Evolutionary conservation across 2,113 vertebrate species (phyloP).

Genomic region (Xiphias gladius): DNA sequence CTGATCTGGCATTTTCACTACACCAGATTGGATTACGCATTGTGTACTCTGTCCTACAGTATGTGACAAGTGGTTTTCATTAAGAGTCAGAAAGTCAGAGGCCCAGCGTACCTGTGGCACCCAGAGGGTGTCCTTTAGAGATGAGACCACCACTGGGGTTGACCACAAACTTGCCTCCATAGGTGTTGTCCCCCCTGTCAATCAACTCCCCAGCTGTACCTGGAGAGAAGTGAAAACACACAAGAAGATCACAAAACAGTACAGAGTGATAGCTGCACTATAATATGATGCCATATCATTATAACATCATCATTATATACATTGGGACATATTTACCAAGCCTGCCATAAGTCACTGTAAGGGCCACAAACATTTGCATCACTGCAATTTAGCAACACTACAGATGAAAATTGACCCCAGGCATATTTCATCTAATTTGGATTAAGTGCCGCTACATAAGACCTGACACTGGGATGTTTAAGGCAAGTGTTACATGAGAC

Average conservation of each 20-base stretch:
- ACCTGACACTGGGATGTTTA: too few relatives aligned
- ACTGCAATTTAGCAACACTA: not conserved
- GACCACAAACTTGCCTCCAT: conserved; percentile 96
- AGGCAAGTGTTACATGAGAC: too few relatives aligned
- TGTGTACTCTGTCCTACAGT: not conserved
- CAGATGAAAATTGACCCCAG: too few relatives aligned
- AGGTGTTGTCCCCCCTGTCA: conserved; percentile 96
- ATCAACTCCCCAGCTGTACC: conserved; percentile 92
- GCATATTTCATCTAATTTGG: too few relatives aligned
- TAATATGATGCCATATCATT: not conserved
- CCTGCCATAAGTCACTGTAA: not conserved
- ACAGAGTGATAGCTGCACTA: not conserved
- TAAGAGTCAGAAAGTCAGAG: not conserved
- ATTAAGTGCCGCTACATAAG: too few relatives aligned
- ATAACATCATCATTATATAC: not conserved
- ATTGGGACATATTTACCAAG: not conserved
- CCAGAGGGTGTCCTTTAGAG: conserved; percentile 98
- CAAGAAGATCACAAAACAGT: not conserved
- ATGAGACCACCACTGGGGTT: conserved; percentile 98
- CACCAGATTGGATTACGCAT: not conserved
- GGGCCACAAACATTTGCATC: not conserved
- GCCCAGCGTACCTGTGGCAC: conserved; percentile 91
- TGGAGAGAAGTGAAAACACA: conserved; percentile 59
- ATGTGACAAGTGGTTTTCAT: not conserved
- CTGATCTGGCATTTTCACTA: not conserved